Evolutionary conservation across 2,888 invertebrate genomes (phyloP).

Genomic region (Volucella zonaria): DNA sequence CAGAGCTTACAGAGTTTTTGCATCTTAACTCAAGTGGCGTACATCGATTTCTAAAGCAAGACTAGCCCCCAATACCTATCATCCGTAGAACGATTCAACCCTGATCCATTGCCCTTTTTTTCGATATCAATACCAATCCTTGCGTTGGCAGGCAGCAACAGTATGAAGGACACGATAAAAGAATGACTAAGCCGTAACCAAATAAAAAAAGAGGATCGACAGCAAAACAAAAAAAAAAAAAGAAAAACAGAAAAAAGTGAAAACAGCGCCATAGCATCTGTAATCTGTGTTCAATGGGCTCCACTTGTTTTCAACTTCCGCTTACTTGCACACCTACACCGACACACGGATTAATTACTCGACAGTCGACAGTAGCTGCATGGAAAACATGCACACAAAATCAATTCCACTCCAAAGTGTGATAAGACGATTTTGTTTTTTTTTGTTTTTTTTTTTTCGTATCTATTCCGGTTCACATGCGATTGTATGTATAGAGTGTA

Average conservation of each 20-base stretch:
- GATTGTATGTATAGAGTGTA: background rate
- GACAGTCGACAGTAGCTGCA: slow-evolving; percentile 21
- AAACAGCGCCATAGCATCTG: slow-evolving; percentile 17
- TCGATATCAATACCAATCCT: background rate
- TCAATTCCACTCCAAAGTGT: slow-evolving; percentile 48
- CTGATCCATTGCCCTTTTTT: slow-evolving; percentile 59
- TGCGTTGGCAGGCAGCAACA: background rate
- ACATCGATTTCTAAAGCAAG: slow-evolving; percentile 46
- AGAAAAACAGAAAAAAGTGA: background rate
- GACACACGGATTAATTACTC: slow-evolving; percentile 48
- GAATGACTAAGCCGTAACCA: slow-evolving; percentile 38
- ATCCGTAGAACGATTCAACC: slow-evolving; percentile 37
- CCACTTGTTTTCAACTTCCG: slow-evolving; percentile 33
- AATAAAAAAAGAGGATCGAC: background rate
- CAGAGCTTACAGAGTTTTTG: slow-evolving; percentile 3
- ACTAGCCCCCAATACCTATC: background rate
- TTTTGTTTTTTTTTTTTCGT: slow-evolving; percentile 4
- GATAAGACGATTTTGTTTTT: slow-evolving; percentile 33
- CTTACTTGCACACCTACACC: slow-evolving; percentile 29
- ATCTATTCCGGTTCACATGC: slow-evolving; percentile 1
- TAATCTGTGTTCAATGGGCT: slow-evolving; percentile 38
- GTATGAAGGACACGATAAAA: slow-evolving; percentile 34
- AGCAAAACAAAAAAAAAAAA: background rate
- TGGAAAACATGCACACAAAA: slow-evolving; percentile 44
- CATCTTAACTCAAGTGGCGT: slow-evolving; percentile 33